Base-by-base conservation (phyloP, 1,140 invertebrate species). In the Drosophila lini region DNA sequence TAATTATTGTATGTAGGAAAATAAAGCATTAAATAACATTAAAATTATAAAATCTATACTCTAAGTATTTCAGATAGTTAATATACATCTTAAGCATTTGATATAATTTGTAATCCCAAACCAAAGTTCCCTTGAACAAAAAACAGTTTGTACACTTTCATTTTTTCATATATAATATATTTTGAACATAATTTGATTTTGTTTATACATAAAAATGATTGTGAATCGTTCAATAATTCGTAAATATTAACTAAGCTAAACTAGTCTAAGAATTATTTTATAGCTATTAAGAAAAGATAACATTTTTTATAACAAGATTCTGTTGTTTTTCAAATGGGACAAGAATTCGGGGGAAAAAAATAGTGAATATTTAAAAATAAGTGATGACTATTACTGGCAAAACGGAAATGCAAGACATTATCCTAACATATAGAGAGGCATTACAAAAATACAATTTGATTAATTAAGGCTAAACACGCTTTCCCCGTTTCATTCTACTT, bases 381-480 rank as follows among this genome's bases (percentile, higher is more conserved):
- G 3, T 57, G 53, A 50, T 73, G 53, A 69, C 65, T 69, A 36
- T 36, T 36, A 65, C 61, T 65, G 77, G 73, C 71, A 67, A 77
- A 71, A 68, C n/a, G 45, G 22, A 69, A 69, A 69, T 69, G 65
- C 65, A 65, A 44, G 41, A 53, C 22, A 53, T 55, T 42, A 65
- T 3, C 65, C 11, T 65, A 69, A 65, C 38, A n/a, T 65, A 65
- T 9, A 53, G 11, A 53, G 1, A 52, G 61, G 61, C 65, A 31
- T 65, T 81, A 86, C 74, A 86, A 73, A 84, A 78, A 74, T 84
- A 77, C 67, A 70, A 84, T 83, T 82, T 55, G 56, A 61, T 69
- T 68, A 79, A 61, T 74, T 79, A 73, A 76, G 71, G 48, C 71
- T 80, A 85, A 68, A 80, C 52, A 53, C 81, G 83, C 58, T 78